Base-by-base conservation (phyloP, 2,888 invertebrate species). In the Syrista parreyssii region DNA sequence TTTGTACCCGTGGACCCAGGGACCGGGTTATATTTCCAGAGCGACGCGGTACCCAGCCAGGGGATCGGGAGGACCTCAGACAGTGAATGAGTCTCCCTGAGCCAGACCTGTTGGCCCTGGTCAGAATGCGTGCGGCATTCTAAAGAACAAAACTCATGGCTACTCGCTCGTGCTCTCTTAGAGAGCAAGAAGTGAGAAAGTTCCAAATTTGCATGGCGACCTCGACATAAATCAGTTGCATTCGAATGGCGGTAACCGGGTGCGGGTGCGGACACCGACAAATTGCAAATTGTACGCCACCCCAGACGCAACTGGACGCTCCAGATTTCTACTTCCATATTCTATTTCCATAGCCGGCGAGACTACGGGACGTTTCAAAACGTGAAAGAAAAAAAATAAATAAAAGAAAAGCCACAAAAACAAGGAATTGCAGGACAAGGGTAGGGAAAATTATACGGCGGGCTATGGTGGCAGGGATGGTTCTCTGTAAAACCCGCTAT, bases 191-290 rank as follows among this genome's bases (percentile, higher is more conserved):
- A 36, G 75, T 15, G 9, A 69, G 33, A 78, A 75, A 81, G 6
- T 15, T 40, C 4, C 40, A 40, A 85, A 88, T 88, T 86, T 88
- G 86, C 87, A 88, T 88, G 84, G 76, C n/a, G 31, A 69, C 69
- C 69, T 71, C 80, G 76, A 82, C 85, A 87, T 88, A 88, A 89
- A 89, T 89, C 89, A 88, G 84, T 73, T 76, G 32, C 69, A 30
- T 32, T 32, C 1, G 15, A 30, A 69, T 69, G 31, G 69, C 31
- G 30, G 30, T 40, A 40, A 40, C 15, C 40, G 40, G 40, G 40
- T 40, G 40, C 40, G 40, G 40, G 40, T 40, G 36, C 12, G 36
- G 35, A 11, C 11, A 12, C 12, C 15, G 40, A 15, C 4, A 40
- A 15, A 40, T 40, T 40, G 40, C 40, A 40, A 40, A 15, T 4